Evolutionary conservation across 2,888 invertebrate species (phyloP), one percentile per base, ranked within the genome.

Genomic region (Venustoraphidia nigricollis): DNA sequence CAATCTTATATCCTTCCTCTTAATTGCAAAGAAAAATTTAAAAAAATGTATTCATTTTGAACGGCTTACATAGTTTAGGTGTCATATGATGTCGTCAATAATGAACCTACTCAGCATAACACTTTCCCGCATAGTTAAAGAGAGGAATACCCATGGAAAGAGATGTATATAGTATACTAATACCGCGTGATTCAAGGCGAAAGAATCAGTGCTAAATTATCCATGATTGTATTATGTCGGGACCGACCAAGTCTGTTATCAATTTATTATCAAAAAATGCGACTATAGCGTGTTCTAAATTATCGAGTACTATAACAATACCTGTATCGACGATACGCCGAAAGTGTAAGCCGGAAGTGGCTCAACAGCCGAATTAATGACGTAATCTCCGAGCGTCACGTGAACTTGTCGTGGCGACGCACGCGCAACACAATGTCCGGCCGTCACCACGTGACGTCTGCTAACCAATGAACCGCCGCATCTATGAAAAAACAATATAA

Each of bases 381-480:
- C 90, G 70, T 93, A 93, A 66, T 93, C 93, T 2, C 93, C 89
- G 1, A 89, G 71, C 1, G 92, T 93, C 46, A 93, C 92, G 57
- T 91, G 87, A 9, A 93, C 91, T 69, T 92, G 91, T 47, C 88
- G 76, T 1, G 93, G 89, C 51, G 86, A 83, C 43, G 91, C 90
- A 57, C 91, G 81, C 45, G 93, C 92, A 34, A 93, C 93, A 65
- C 93, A 94, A 65, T 93, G 93, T 0, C 93, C 93, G 5, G 93
- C 93, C 3, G 93, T 93, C 48, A 93, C 90, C 9, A 94, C 92
- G 67, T 92, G 91, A 49, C 87, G 81, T 34, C 90, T 77, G 56
- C 91, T 92, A 57, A 93, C 88, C 53, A 93, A 70, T 1, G 92
- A 92, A 34, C 93, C 93, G 39, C 93, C 93, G 62, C 93, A 93